These are phyloP conservation scores for Chiloscyllium punctatum DNA, from an alignment of 2,797 vertebrate species.

Conservation along the genomic window DNA sequence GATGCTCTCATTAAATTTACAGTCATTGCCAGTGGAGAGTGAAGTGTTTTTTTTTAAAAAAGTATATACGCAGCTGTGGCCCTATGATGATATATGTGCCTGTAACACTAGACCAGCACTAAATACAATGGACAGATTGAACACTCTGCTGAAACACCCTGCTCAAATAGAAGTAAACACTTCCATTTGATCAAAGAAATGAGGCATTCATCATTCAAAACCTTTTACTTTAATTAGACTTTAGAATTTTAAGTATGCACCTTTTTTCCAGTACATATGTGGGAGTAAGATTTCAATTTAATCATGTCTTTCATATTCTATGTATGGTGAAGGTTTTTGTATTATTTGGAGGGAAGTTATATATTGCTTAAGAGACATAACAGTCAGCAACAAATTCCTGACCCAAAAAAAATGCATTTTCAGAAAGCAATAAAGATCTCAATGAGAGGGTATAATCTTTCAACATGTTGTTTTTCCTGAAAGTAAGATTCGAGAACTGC, in stretches of 20 bases:
- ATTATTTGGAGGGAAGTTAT: neutral
- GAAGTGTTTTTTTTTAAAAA: constrained; percentile 47
- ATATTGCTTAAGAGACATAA: neutral
- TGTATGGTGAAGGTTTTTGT: neutral
- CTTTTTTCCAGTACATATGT: neutral
- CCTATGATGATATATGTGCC: constrained; percentile 29
- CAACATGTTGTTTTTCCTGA: neutral
- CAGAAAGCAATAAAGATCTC: constrained; percentile 16
- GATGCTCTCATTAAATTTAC: constrained; percentile 60
- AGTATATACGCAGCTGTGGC: constrained; percentile 49
- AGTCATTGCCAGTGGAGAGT: constrained; percentile 52
- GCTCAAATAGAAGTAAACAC: constrained; percentile 1
- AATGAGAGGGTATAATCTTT: neutral
- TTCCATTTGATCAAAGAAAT: constrained; percentile 23
- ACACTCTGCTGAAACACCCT: neutral
- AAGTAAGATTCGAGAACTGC: neutral
- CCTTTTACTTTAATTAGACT: constrained; percentile 23
- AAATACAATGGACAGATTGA: constrained; percentile 27
- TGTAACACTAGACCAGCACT: constrained; percentile 30
- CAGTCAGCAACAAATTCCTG: neutral
- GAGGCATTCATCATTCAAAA: neutral
- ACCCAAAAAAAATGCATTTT: neutral
- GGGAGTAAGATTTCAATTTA: neutral
- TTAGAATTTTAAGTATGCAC: neutral
- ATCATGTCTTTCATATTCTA: constrained; percentile 6